Percentiles rank a stretch among this genome's conserved stretches.
phyloP scores from a whole-genome alignment of 2,113 vertebrate species.

The Lophotis ruficrista region DNA sequence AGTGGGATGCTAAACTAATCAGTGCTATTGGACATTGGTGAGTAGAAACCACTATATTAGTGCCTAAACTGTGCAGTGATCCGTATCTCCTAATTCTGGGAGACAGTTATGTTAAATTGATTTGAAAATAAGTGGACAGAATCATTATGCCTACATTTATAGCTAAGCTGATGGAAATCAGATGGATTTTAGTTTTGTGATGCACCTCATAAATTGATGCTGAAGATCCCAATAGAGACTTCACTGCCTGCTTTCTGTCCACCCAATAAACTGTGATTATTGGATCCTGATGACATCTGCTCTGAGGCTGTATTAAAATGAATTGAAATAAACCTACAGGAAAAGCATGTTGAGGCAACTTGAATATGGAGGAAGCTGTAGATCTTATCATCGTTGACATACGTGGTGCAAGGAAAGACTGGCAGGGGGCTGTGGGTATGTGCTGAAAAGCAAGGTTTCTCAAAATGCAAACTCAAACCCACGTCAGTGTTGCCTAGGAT shows the following conservation, averaged over 20 bases:
- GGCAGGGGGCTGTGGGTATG: background rate
- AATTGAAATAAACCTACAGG: constrained; percentile 13
- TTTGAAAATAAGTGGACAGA: constrained; percentile 63
- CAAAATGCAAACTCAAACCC: background rate
- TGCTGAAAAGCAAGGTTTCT: background rate
- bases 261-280: constrained; percentile 59
- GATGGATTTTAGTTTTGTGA: constrained; percentile 46
- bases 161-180: constrained; percentile 53
- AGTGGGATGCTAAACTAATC: constrained; percentile 24
- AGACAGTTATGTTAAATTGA: constrained; percentile 57
- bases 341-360: background rate
- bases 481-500: background rate
- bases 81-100: constrained; percentile 50
- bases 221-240: constrained; percentile 33
- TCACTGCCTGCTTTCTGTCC: constrained; percentile 27
- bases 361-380: background rate
- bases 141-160: constrained; percentile 49
- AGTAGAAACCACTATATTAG: constrained; percentile 35
- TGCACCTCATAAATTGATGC: constrained; percentile 43
- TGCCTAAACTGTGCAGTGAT: constrained; percentile 53
- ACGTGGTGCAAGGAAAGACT: background rate
- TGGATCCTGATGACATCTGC: constrained; percentile 45
- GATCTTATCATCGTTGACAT: background rate
- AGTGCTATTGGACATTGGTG: constrained; percentile 17
- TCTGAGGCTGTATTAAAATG: constrained; percentile 39